Evolutionary conservation across 2,113 vertebrate species (phyloP).

Genomic region (Colossoma macropomum): DNA sequence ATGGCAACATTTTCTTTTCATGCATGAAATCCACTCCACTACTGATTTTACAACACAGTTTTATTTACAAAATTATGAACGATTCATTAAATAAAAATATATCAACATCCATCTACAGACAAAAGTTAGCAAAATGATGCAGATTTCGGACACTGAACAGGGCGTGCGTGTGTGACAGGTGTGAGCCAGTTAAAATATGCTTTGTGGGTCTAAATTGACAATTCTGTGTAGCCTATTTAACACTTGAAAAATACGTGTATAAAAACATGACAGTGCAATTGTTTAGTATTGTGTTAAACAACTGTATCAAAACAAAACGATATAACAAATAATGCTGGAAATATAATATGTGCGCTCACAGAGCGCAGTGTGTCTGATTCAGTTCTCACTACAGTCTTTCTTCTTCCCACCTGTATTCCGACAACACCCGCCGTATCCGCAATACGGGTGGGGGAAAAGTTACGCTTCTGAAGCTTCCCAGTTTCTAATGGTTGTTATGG

Average conservation of each 20-base stretch:
- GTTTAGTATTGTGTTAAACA: constrained; percentile 9
- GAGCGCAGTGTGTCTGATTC: constrained; percentile 42
- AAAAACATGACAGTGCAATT: constrained; percentile 26
- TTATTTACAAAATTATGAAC: constrained; percentile 53
- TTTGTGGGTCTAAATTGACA: background rate
- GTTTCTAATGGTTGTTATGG: background rate
- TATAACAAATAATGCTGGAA: background rate
- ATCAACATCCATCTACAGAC: constrained; percentile 31
- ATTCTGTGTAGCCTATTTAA: too few relatives aligned
- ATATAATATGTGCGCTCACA: constrained; percentile 47
- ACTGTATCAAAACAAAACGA: background rate
- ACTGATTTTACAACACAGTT: constrained; percentile 6
- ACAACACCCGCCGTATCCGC: background rate
- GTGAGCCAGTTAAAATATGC: background rate
- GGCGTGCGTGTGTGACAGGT: background rate
- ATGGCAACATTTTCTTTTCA: background rate
- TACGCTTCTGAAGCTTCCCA: background rate
- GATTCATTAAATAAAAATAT: constrained; percentile 54
- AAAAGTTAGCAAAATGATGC: background rate
- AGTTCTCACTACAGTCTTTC: background rate
- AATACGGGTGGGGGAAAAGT: background rate
- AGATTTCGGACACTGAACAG: background rate
- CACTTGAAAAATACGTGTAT: background rate
- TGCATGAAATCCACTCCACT: background rate
- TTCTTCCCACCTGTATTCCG: background rate